Percentiles rank a stretch among this genome's conserved stretches.
These are phyloP conservation scores for Eurystomus gularis DNA, from an alignment of 2,113 vertebrate species.

Conservation along the genomic window DNA sequence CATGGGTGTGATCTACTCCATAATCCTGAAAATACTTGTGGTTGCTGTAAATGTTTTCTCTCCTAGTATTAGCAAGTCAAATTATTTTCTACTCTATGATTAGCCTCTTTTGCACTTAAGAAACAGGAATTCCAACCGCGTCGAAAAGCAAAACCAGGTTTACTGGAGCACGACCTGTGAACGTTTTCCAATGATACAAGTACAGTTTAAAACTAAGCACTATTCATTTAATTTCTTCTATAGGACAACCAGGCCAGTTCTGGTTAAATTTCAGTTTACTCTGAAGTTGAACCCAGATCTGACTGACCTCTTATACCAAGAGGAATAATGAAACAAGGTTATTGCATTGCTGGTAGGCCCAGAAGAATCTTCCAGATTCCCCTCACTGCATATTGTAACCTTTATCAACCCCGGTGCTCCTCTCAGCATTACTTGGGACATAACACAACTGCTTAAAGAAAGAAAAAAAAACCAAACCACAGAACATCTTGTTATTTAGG, in stretches of 20 bases:
- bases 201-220: not conserved
- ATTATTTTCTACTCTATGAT: constrained; percentile 69
- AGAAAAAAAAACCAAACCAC: too few species aligned
- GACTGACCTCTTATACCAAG: not conserved
- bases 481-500: not conserved
- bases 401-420: not conserved
- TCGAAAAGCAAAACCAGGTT: constrained; percentile 40
- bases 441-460: not conserved
- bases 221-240: not conserved
- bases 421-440: not conserved
- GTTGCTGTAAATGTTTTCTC: constrained; percentile 65
- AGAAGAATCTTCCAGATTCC: not conserved
- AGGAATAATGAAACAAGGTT: not conserved
- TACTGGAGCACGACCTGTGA: not conserved
- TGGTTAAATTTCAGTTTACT: not conserved
- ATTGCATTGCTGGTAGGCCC: not conserved
- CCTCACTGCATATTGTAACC: not conserved
- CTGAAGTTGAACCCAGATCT: not conserved
- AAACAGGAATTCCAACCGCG: constrained; percentile 63
- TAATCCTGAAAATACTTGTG: constrained; percentile 68
- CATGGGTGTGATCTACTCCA: not conserved
- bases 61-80: constrained; percentile 72
- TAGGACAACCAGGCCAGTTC: not conserved
- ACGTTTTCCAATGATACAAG: not conserved
- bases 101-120: constrained; percentile 69